Conservation (phyloP, 2,888 invertebrate genomes). For the Anaspis maculata region DNA sequence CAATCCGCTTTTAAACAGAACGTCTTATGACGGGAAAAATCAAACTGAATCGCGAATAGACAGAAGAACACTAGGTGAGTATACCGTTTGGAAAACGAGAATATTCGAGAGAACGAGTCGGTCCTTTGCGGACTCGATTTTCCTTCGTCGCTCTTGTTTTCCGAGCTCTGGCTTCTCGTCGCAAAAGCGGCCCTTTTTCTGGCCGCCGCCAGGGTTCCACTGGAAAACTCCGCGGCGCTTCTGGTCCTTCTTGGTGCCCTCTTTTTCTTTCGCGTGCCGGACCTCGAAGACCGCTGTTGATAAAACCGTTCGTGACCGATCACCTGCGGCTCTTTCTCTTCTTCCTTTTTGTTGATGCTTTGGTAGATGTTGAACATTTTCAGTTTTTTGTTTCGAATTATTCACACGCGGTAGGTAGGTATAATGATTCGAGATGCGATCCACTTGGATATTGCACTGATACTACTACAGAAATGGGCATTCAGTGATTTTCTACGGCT, state of each 20-base stretch:
- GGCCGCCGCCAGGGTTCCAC: conserved; percentile 54
- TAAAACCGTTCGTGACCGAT: conserved; percentile 79
- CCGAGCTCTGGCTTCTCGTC: conserved; percentile 57
- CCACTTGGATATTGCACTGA: conserved; percentile 1
- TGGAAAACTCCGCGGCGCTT: conserved; percentile 60
- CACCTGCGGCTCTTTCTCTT: conserved; percentile 51
- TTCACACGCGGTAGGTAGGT: too few relatives aligned
- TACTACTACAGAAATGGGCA: conserved; percentile 4
- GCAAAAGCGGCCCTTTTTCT: conserved; percentile 53
- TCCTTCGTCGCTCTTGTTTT: conserved; percentile 51
- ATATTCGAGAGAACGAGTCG: conserved; percentile 66
- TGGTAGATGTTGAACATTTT: conserved; percentile 71
- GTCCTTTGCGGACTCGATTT: conserved; percentile 51
- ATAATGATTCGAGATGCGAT: too few relatives aligned
- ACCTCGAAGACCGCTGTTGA: conserved; percentile 53
- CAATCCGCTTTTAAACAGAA: too few relatives aligned
- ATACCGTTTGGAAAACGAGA: conserved; percentile 44
- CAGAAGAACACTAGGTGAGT: neutral
- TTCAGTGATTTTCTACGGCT: conserved; percentile 19
- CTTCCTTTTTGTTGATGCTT: conserved; percentile 53
- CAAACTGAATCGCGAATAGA: too few relatives aligned
- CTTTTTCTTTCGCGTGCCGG: conserved; percentile 40
- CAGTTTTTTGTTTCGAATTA: too few relatives aligned
- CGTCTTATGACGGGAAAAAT: too few relatives aligned
- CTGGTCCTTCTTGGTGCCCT: conserved; percentile 56